Evolutionary conservation across 2,797 vertebrate genomes (phyloP).

Genomic region (Percopsis omiscomaycus): DNA sequence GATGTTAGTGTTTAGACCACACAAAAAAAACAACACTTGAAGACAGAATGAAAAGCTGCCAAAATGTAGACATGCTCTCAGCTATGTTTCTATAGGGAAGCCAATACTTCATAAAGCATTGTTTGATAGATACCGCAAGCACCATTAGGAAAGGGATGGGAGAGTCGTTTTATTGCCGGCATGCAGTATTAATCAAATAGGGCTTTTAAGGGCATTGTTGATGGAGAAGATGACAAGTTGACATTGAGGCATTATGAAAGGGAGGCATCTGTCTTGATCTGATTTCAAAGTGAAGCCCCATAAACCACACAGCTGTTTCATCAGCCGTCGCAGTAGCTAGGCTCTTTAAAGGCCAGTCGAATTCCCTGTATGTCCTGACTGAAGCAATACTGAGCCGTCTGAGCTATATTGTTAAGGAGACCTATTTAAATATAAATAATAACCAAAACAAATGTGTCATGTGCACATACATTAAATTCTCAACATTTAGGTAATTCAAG

Average conservation of each 20-base stretch:
- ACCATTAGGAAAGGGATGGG: constrained; percentile 87
- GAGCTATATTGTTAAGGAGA: too few species aligned
- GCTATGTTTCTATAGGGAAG: constrained; percentile 80
- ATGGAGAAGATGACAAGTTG: constrained; percentile 51
- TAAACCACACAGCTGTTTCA: constrained; percentile 84
- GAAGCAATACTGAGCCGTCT: constrained; percentile 58
- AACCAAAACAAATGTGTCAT: too few species aligned
- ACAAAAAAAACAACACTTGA: constrained; percentile 2
- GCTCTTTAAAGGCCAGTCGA: constrained; percentile 64
- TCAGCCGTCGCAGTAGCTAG: constrained; percentile 75
- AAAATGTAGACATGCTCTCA: constrained; percentile 75
- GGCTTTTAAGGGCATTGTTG: constrained; percentile 85
- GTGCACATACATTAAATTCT: background rate
- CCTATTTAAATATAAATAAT: too few species aligned
- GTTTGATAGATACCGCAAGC: constrained; percentile 86
- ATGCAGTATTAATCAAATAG: constrained; percentile 90
- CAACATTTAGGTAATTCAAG: background rate
- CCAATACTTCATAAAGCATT: constrained; percentile 79
- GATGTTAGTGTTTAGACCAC: constrained; percentile 8
- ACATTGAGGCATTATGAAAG: constrained; percentile 29
- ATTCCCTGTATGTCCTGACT: constrained; percentile 50
- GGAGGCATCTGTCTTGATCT: constrained; percentile 87
- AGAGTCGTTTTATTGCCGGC: constrained; percentile 84
- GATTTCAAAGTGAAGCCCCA: constrained; percentile 85
- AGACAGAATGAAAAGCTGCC: constrained; percentile 23